Base-by-base conservation (phyloP, 2,888 invertebrate species). In the Maniola hyperantus region DNA sequence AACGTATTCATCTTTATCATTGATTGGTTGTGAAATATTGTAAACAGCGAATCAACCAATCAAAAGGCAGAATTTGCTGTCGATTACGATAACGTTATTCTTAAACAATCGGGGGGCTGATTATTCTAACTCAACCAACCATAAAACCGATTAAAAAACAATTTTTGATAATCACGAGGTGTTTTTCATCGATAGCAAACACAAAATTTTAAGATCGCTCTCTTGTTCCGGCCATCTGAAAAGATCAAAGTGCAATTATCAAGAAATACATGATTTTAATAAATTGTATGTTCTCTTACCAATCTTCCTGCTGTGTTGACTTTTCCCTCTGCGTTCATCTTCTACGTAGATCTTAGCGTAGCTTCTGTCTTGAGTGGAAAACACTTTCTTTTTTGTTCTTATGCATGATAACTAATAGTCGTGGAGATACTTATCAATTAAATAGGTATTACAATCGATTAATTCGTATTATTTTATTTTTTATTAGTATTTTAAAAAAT, bases 181-280 rank as follows among this genome's bases (percentile, higher is more conserved):
- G n/a, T 36, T 61, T 8, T 13, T 36, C 11, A 51, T 33, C 11
- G 10, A 18, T 26, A 65, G 65, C 63, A 60, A 63, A 67, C 65
- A 70, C 65, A 65, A 64, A 26, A 20, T 33, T 11, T 10, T 11
- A 33, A 36, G 11, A 44, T 36, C 62, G 53, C 54, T 59, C 71
- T 59, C 50, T 69, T 67, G 34, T 71, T 69, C 61, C 62, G 68
- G 71, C 80, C 61, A 74, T 78, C 90, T 91, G 89, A 87, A 71
- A 85, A 90, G 91, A 91, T 72, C 91, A 91, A 90, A 91, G 88
- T 55, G 76, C 75, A 83, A 79, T 53, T 80, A 90, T 84, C 91
- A 80, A 67, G 84, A 90, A 65, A 73, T 51, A 54, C 63, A 68
- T 48, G 68, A 64, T 72, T 65, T 68, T 71, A 74, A 70, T 66